Conservation (phyloP, 23 tunicate species). For the Trididemnum clinides region DNA sequence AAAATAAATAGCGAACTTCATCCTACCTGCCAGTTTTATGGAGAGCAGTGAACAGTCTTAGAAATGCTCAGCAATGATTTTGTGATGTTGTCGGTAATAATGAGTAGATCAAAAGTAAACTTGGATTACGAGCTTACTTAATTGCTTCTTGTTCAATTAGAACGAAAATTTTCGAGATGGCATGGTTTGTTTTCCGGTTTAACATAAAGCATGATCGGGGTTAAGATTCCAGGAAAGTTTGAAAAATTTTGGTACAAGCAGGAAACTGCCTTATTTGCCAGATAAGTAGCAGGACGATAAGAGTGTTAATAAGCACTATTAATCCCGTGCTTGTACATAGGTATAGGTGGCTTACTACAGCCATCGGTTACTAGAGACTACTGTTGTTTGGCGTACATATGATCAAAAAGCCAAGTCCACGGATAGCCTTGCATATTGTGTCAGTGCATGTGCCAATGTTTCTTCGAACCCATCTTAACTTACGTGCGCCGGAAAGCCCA, state of each 20-base stretch:
- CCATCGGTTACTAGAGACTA: not conserved
- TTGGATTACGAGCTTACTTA: too few species aligned
- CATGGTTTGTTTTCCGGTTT: not conserved
- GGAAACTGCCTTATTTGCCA: not conserved
- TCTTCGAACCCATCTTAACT: not conserved
- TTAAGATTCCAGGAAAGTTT: slow-evolving; percentile 1
- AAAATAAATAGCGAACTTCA: too few species aligned
- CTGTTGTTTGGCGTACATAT: not conserved
- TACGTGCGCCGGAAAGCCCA: slow-evolving; percentile 1
- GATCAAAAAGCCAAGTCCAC: not conserved
- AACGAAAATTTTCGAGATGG: not conserved
- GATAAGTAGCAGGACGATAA: too few species aligned
- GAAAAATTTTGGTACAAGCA: not conserved
- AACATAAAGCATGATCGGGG: not conserved
- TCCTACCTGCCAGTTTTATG: not conserved
- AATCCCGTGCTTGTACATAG: not conserved
- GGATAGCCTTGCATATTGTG: not conserved
- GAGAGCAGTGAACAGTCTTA: not conserved
- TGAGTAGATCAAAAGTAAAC: too few species aligned
- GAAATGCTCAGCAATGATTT: not conserved
- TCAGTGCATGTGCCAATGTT: slow-evolving; percentile 12
- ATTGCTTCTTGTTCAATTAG: too few species aligned
- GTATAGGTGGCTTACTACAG: not conserved
- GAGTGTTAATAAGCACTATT: too few species aligned
- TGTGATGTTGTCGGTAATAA: not conserved